phyloP scores from a whole-genome alignment of 2,797 vertebrate genomes.

The Cichlasoma orientale region DNA sequence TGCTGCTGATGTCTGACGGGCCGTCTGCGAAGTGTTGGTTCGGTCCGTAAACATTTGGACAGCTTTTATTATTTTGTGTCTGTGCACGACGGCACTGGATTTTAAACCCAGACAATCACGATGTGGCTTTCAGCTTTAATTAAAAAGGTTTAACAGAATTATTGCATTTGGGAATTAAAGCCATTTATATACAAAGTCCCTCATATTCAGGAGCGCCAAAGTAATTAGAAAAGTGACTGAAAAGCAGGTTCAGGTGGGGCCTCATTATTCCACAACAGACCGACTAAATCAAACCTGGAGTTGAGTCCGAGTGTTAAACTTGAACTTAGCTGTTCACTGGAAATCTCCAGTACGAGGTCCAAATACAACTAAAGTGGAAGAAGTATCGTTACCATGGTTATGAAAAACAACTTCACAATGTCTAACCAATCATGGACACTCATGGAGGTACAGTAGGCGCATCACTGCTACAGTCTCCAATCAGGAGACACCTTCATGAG shows the following conservation, averaged over 20 bases:
- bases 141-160: neutral
- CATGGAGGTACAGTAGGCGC: no score
- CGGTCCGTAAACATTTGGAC: neutral
- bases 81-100: accelerated
- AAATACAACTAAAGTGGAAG: no score
- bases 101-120: neutral
- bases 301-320: neutral
- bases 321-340: no score
- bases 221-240: neutral
- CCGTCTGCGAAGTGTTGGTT: neutral
- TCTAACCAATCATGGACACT: no score
- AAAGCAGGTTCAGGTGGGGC: neutral
- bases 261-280: neutral
- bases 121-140: neutral
- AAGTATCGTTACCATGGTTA: no score
- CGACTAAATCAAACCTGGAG: accelerated
- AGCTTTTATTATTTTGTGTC: accelerated
- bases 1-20: neutral
- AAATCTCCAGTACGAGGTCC: no score
- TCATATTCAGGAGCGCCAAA: neutral
- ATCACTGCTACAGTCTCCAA: no score
- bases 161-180: neutral
- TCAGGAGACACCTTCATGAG: no score
- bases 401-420: no score
- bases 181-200: neutral